Conservation (phyloP, 2,797 vertebrate species). For the Phataginus tetradactyla region DNA sequence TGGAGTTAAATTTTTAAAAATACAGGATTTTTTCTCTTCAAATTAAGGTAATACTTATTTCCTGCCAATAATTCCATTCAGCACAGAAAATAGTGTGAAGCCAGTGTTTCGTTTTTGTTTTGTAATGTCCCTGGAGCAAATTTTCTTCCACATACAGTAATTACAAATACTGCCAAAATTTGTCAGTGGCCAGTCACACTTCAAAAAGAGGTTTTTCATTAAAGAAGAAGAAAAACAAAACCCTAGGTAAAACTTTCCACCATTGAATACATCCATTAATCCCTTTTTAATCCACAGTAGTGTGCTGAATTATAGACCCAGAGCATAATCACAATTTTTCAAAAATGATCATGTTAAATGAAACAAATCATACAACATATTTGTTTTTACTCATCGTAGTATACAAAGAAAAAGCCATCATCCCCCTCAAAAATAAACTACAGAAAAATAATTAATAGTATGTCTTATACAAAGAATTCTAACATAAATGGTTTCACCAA, state of each 20-base stretch:
- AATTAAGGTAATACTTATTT: background rate
- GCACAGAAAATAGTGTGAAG: background rate
- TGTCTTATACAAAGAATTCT: background rate
- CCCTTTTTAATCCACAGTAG: background rate
- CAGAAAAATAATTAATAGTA: background rate
- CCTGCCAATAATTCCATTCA: background rate
- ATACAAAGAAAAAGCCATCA: background rate
- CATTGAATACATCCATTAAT: background rate
- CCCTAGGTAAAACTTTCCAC: background rate
- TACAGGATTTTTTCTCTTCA: background rate
- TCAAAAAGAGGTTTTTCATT: conserved; percentile 77
- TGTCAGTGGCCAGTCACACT: conserved; percentile 66
- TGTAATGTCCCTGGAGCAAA: conserved; percentile 56
- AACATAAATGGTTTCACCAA: background rate
- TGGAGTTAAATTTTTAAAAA: background rate
- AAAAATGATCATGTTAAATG: background rate
- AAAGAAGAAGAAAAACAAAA: conserved; percentile 9
- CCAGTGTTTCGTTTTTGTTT: conserved; percentile 77
- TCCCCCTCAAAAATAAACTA: background rate
- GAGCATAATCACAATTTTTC: background rate
- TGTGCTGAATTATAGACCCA: background rate
- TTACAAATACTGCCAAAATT: conserved; percentile 70
- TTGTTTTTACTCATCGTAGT: background rate
- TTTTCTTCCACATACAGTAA: conserved; percentile 69
- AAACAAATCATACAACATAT: background rate